phyloP scores from a whole-genome alignment of 2,888 invertebrate genomes.

The Synanthedon myopaeformis region DNA sequence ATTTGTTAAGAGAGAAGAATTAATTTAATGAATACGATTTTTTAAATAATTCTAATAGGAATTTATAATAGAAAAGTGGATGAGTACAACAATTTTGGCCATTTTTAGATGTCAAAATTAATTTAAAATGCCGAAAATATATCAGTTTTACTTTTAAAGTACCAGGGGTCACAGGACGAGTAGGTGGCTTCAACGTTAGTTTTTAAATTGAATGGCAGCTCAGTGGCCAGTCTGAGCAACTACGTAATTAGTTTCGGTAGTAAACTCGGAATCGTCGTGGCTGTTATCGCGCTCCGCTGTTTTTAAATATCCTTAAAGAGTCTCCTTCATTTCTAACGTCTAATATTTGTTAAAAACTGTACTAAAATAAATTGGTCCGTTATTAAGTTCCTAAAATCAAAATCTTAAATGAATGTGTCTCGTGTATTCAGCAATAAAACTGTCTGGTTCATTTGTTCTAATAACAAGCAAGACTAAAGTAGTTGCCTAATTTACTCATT shows the following conservation, averaged over 20 bases:
- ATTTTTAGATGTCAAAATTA: too few relatives aligned
- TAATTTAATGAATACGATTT: too few relatives aligned
- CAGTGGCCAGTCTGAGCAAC: constrained; percentile 13
- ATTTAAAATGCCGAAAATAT: not conserved
- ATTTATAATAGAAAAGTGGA: too few relatives aligned
- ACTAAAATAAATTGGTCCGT: not conserved
- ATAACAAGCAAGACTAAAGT: too few relatives aligned
- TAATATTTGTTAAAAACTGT: not conserved
- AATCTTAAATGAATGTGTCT: not conserved
- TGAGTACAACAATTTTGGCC: too few relatives aligned
- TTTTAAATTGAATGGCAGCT: constrained; percentile 19
- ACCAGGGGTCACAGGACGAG: not conserved
- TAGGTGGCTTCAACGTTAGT: constrained; percentile 1
- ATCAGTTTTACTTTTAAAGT: not conserved
- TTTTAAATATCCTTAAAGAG: not conserved
- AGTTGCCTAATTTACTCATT: constrained; percentile 13
- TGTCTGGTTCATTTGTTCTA: not conserved
- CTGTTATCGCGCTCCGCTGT: not conserved
- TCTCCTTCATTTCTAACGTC: not conserved
- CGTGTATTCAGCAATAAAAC: not conserved
- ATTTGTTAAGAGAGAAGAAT: too few relatives aligned
- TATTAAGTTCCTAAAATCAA: not conserved
- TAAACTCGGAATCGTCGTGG: constrained; percentile 1
- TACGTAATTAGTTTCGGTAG: constrained; percentile 19
- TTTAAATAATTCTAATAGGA: too few relatives aligned